phyloP scores from a whole-genome alignment of 2,888 invertebrate genomes.

The Polydrusus pterygomalis region DNA sequence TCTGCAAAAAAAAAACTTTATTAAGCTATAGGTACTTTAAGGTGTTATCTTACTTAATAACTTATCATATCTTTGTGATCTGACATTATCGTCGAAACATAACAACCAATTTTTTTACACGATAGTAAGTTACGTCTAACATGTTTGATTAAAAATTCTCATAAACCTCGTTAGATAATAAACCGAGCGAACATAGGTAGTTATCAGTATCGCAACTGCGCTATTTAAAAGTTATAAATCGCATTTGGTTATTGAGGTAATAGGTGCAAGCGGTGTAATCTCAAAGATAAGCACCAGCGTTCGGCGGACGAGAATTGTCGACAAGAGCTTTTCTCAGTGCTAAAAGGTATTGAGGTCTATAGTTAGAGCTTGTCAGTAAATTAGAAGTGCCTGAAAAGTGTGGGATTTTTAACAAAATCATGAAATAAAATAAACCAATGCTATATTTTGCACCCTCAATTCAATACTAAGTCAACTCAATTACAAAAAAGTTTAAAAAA shows the following conservation, averaged over 20 bases:
- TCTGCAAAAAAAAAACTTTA: too few relatives aligned
- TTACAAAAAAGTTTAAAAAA: too few relatives aligned
- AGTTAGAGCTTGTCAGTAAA: constrained; percentile 1
- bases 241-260: constrained; percentile 67
- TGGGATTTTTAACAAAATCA: too few relatives aligned
- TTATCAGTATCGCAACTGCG: constrained; percentile 51
- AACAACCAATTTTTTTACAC: too few relatives aligned
- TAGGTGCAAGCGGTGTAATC: constrained; percentile 64
- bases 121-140: not conserved
- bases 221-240: constrained; percentile 62
- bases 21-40: too few relatives aligned
- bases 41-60: too few relatives aligned
- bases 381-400: too few relatives aligned
- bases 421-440: too few relatives aligned
- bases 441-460: too few relatives aligned
- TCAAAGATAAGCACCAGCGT: constrained; percentile 67
- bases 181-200: constrained; percentile 45
- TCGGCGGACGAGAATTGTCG: constrained; percentile 57
- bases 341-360: constrained; percentile 36
- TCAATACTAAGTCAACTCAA: too few relatives aligned
- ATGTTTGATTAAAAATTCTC: constrained; percentile 27
- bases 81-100: too few relatives aligned
- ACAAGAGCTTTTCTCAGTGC: constrained; percentile 62
- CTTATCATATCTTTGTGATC: too few relatives aligned
- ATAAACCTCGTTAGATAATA: constrained; percentile 40